Base-by-base conservation (phyloP, 2,888 invertebrate species). In the Thymelicus acteon region DNA sequence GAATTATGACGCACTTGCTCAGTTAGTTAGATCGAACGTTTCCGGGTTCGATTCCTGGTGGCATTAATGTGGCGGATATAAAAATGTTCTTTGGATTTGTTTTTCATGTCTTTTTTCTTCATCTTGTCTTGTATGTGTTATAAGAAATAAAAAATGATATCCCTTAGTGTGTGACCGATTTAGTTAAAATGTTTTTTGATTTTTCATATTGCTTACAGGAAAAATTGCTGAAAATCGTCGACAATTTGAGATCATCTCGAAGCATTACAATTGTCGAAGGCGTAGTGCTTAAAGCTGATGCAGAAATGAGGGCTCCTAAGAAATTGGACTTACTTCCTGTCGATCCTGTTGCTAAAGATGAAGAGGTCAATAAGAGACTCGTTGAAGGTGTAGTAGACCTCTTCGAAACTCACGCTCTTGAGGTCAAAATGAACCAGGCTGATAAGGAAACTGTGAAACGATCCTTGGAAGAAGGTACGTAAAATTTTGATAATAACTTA, bases 391-490 rank as follows among this genome's bases (percentile, higher is more conserved):
- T 97, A 10, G 95, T 96, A 75, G 95, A 96, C 78, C 96, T 97
- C 86, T 95, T 97, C 76, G 96, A 96, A 80, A 96, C 96, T 65
- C 97, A 97, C 81, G 96, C 97, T 19, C 92, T 97, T 58, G 97
- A 97, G 83, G 95, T 97, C 80, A 97, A 97, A 87, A 95, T 97
- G 79, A 97, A 97, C 79, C 95, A 95, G 74, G 95, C 95, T 65
- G 95, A 96, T 58, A 95, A 96, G 77, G 95, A 96, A 77, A 96
- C 96, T 79, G 94, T 97, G 85, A 95, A 96, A 82, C 95, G 96
- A 77, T 96, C 97, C n/a, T 92, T 97, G 63, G 97, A 97, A 82
- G 97, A 97, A 96, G 97, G 97, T 97, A 94, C 91, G 75, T 44
- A 7, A 31, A n/a, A n/a, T 15, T 15, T 48, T 58, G 19, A 52